Base-by-base conservation (phyloP, 2,797 vertebrate species). In the Tapirus indicus region DNA sequence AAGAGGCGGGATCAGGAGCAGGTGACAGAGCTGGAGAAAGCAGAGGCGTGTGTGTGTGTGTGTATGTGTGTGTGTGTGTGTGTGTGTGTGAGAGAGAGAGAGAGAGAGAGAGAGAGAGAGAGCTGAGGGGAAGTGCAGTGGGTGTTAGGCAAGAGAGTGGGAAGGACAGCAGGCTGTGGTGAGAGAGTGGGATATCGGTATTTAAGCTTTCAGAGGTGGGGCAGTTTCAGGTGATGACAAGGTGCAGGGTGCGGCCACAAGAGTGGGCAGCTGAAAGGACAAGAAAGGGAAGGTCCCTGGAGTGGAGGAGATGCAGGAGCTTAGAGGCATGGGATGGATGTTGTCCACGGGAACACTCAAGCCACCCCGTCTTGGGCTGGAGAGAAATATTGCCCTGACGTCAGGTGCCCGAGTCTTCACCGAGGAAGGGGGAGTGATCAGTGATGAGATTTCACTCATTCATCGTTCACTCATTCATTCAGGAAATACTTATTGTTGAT, bases 201-300 rank as follows among this genome's bases (percentile, higher is more conserved):
- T 58, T 83, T 21, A 38, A 35, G 60, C 74, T 56, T 23, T 90
- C 91, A 12, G 27, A 82, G 93, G 95, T 20, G 93, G 95, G 35
- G 91, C 72, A 47, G 96, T 96, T 98, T 96, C 90, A 91, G 71
- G 79, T 86, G 92, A 56, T 80, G 97, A 96, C 60, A 20, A 85
- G 23, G 62, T 1, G 0, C 58, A 85, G 92, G 95, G 95, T 54
- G 92, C 66, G 88, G 84, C 54, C 75, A 2, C 52, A 35, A 66
- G 87, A 88, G 91, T 94, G 84, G 92, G 92, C 93, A 77, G 75
- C 77, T 25, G 54, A 5, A 20, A 58, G 79, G 82, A 35, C 64
- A 20, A 23, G 41, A 21, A n/a, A 69, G 80, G 29, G 25, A 91
- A 80, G 77, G 13, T 82, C 71, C 27, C 9, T 29, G 23, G 21